phyloP scores from a whole-genome alignment of 2,888 invertebrate species.

The Cetonia aurata region DNA sequence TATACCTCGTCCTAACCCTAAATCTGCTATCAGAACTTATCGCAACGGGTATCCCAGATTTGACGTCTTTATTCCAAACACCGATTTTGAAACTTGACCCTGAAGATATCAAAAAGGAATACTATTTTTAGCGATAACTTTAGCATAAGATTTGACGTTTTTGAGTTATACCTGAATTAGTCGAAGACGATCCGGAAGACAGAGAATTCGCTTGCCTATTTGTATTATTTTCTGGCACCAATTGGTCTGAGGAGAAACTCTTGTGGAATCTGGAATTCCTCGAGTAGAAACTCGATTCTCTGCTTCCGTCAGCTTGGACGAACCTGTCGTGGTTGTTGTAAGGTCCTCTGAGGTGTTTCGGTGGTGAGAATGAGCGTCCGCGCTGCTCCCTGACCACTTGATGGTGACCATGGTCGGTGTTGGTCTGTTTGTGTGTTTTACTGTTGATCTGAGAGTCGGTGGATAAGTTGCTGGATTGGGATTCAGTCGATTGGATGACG shows the following conservation, averaged over 20 bases:
- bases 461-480: slow-evolving; percentile 48
- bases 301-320: slow-evolving; percentile 31
- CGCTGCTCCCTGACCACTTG: slow-evolving; percentile 48
- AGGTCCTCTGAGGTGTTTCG: slow-evolving; percentile 52
- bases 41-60: slow-evolving; percentile 65
- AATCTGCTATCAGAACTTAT: slow-evolving; percentile 56
- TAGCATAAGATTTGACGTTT: neutral
- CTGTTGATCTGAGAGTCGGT: slow-evolving; percentile 29
- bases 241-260: slow-evolving; percentile 63
- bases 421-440: slow-evolving; percentile 46
- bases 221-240: slow-evolving; percentile 50
- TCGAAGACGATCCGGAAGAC: slow-evolving; percentile 54
- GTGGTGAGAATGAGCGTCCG: slow-evolving; percentile 64
- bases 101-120: slow-evolving; percentile 28
- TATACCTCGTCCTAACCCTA: slow-evolving; percentile 49
- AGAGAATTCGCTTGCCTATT: slow-evolving; percentile 46
- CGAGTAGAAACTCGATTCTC: slow-evolving; percentile 20
- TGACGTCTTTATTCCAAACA: slow-evolving; percentile 56
- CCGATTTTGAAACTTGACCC: slow-evolving; percentile 49
- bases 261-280: slow-evolving; percentile 58
- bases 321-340: slow-evolving; percentile 43
- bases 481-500: slow-evolving; percentile 58
- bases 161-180: slow-evolving; percentile 48
- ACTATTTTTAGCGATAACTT: neutral
- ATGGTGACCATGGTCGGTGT: slow-evolving; percentile 37